A percentile compares a stretch with the other conserved stretches of the same genome.
Evolutionary conservation across 2,888 invertebrate genomes (phyloP).

Genomic region (Eudemis profundana): DNA sequence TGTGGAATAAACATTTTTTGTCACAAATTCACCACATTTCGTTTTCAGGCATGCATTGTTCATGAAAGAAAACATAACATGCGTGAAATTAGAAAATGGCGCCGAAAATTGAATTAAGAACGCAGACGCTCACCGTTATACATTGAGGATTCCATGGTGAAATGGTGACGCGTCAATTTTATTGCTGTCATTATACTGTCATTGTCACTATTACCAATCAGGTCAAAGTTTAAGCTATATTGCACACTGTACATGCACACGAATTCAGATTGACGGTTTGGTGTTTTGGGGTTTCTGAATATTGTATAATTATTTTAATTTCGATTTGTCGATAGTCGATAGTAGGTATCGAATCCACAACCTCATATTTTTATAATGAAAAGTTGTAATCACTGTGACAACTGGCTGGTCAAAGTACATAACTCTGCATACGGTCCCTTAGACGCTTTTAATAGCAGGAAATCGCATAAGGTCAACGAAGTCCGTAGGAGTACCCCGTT

Average conservation of each 20-base stretch:
- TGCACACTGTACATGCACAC: too few relatives aligned
- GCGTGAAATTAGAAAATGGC: constrained; percentile 17
- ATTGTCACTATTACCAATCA: background rate
- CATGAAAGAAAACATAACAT: constrained; percentile 8
- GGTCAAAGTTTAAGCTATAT: background rate
- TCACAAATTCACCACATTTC: background rate
- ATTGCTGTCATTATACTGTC: constrained; percentile 16
- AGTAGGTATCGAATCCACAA: background rate
- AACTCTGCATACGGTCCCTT: constrained; percentile 1
- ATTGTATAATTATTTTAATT: too few relatives aligned
- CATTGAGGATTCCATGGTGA: constrained; percentile 4
- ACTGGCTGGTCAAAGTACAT: background rate
- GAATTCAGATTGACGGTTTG: too few relatives aligned
- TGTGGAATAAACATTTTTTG: constrained; percentile 10
- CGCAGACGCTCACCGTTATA: constrained; percentile 20
- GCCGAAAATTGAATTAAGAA: constrained; percentile 14
- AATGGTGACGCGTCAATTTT: constrained; percentile 21
- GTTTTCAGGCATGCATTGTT: background rate
- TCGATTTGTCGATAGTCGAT: too few relatives aligned
- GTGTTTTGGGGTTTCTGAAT: too few relatives aligned
- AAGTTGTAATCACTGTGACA: background rate
- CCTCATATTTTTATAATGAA: background rate
- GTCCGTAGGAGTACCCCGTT: constrained; percentile 27
- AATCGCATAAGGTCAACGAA: constrained; percentile 32
- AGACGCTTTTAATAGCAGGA: constrained; percentile 26